Percentiles rank a stretch among this genome's conserved stretches.
These are phyloP conservation scores for Anguilla japonica DNA, from an alignment of 2,113 vertebrate genomes.

Conservation along the genomic window DNA sequence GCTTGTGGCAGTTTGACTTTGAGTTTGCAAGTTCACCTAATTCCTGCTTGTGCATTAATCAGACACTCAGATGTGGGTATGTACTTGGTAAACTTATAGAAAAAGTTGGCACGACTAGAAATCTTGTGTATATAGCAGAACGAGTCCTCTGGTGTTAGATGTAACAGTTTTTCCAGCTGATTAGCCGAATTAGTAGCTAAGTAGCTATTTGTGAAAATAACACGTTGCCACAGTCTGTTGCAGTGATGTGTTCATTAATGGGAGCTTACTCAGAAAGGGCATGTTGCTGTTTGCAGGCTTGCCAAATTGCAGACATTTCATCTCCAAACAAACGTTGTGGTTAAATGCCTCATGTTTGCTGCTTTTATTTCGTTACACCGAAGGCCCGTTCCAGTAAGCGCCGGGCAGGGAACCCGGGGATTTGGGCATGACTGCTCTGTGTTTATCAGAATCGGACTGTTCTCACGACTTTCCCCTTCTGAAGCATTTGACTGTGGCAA, in stretches of 20 bases:
- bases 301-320: background rate
- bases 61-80: background rate
- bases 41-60: background rate
- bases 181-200: background rate
- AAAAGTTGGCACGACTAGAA: background rate
- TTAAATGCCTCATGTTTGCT: background rate
- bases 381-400: no score
- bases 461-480: no score
- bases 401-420: no score
- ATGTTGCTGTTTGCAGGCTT: background rate
- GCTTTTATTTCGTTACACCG: no score
- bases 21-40: background rate
- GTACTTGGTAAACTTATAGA: background rate
- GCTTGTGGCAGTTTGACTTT: background rate
- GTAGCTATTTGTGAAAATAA: no score
- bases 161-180: background rate
- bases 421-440: no score
- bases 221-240: background rate
- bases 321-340: background rate
- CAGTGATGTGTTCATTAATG: no score
- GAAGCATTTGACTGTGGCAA: no score
- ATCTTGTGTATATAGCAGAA: background rate
- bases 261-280: no score
- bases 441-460: no score
- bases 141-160: background rate